phyloP scores from a whole-genome alignment of 2,797 vertebrate genomes.

The Malurus splendens region DNA sequence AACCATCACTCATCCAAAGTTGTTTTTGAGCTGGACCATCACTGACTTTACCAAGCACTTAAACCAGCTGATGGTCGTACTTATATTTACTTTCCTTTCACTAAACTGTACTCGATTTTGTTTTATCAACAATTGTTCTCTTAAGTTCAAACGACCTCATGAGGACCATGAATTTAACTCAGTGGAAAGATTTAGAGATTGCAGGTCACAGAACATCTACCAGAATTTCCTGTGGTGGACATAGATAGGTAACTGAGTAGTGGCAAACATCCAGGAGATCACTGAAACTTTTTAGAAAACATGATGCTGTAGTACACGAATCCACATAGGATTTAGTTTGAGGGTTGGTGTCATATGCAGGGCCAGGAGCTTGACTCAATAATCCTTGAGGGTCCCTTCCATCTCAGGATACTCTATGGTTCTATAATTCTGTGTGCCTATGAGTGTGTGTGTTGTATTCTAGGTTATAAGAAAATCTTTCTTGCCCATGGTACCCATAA shows the following conservation, averaged over 20 bases:
- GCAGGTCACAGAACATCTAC: background rate
- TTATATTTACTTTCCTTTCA: background rate
- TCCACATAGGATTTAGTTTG: background rate
- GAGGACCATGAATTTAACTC: background rate
- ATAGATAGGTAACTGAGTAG: background rate
- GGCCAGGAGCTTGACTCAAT: background rate
- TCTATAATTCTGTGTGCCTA: background rate
- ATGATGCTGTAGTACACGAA: background rate
- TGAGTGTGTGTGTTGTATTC: background rate
- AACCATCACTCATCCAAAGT: rapidly evolving
- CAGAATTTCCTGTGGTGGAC: background rate
- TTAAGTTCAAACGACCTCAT: background rate
- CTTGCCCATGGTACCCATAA: background rate
- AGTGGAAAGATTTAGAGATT: background rate
- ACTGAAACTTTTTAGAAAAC: background rate
- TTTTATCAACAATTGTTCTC: background rate
- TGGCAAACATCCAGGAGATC: background rate
- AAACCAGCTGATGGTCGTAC: background rate
- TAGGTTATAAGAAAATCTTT: background rate
- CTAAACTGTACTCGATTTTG: background rate
- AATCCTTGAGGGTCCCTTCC: background rate
- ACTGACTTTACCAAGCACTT: background rate
- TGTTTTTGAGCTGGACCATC: background rate
- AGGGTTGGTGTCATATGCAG: background rate
- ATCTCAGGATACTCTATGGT: background rate